Evolutionary conservation across 2,888 invertebrate genomes (phyloP).

Genomic region (Heliconius sara): DNA sequence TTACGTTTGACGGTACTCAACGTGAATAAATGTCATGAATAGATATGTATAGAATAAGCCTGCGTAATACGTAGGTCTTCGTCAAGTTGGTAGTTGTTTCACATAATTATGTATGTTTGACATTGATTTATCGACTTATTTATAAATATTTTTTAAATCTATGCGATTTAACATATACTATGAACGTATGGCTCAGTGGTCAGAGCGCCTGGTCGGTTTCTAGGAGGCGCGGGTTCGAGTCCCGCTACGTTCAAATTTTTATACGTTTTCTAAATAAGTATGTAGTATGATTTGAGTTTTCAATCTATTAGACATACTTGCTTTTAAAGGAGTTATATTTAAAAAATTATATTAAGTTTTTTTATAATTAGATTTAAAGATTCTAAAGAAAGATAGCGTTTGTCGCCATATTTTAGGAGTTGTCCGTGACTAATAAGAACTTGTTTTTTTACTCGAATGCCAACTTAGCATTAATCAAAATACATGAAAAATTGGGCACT

Average conservation of each 20-base stretch:
- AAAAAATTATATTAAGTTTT: neutral
- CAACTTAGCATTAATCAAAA: neutral
- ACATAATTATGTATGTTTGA: neutral
- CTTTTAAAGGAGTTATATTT: neutral
- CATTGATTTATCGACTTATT: slow-evolving; percentile 1
- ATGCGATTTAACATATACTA: neutral
- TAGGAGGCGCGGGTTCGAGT: too few species aligned
- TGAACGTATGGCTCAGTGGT: too few species aligned
- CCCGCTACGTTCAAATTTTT: too few species aligned
- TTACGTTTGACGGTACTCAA: neutral
- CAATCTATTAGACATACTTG: neutral
- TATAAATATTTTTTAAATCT: neutral
- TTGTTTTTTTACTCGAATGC: neutral
- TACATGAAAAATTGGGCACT: too few species aligned
- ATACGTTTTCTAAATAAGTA: too few species aligned
- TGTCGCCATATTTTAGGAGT: neutral
- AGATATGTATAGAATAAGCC: neutral
- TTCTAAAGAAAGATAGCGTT: neutral
- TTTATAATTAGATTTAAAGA: too few species aligned
- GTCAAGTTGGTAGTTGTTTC: neutral
- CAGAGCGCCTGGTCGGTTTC: too few species aligned
- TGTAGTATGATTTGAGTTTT: neutral
- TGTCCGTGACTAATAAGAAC: slow-evolving; percentile 2
- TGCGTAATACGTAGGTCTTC: neutral
- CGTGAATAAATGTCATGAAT: neutral